phyloP scores from a whole-genome alignment of 2,797 vertebrate genomes.

The Hydrocynus forskahlii region DNA sequence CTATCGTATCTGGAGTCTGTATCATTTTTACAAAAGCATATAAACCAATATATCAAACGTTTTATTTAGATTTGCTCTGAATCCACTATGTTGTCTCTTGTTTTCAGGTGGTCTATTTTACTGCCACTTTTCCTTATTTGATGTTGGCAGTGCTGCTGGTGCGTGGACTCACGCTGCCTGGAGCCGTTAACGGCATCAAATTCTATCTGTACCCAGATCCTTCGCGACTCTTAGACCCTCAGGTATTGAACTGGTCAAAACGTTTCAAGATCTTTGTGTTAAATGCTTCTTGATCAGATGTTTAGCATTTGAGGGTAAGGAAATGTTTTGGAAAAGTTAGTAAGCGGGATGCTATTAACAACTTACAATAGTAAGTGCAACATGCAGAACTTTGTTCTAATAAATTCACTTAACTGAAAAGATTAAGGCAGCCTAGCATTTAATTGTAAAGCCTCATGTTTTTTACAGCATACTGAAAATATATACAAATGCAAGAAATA shows the following conservation, averaged over 20 bases:
- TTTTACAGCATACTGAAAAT: background rate
- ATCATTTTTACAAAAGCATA: background rate
- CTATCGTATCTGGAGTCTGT: too few relatives aligned
- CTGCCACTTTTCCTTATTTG: constrained; percentile 92
- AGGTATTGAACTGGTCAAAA: constrained; percentile 62
- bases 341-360: too few relatives aligned
- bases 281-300: background rate
- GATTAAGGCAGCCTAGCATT: too few relatives aligned
- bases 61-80: background rate
- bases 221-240: constrained; percentile 85
- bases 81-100: background rate
- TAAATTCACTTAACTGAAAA: too few relatives aligned
- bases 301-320: background rate
- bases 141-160: constrained; percentile 92
- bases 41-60: too few relatives aligned
- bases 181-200: constrained; percentile 87
- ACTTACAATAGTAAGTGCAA: too few relatives aligned
- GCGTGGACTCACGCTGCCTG: constrained; percentile 90
- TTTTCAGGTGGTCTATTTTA: constrained; percentile 89
- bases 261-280: background rate
- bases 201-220: constrained; percentile 96
- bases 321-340: too few relatives aligned
- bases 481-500: background rate
- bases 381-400: too few relatives aligned
- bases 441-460: too few relatives aligned